Evolutionary conservation across 2,888 invertebrate genomes (phyloP).

Genomic region (Amblyjoppa proteus): DNA sequence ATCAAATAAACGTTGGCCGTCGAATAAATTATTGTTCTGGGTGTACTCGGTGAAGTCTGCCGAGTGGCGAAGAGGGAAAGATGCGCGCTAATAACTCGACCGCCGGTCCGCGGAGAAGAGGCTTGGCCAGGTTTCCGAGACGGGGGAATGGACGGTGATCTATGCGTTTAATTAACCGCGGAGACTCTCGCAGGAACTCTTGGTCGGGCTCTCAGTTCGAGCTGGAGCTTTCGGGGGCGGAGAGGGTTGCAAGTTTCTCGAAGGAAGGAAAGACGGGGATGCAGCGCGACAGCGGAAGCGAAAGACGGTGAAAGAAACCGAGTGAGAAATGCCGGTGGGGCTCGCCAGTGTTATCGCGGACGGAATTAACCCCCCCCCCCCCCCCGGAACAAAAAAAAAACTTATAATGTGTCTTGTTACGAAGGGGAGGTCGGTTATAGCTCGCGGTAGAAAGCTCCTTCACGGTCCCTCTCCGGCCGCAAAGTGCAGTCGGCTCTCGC

Average conservation of each 20-base stretch:
- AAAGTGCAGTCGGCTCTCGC: neutral
- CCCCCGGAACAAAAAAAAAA: slow-evolving; percentile 74
- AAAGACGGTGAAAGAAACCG: slow-evolving; percentile 51
- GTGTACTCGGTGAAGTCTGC: neutral
- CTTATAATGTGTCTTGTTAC: slow-evolving; percentile 83
- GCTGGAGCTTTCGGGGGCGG: slow-evolving; percentile 74
- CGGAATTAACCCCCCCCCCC: slow-evolving; percentile 83
- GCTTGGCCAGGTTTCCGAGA: slow-evolving; percentile 22
- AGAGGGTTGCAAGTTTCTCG: slow-evolving; percentile 47
- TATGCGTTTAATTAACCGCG: slow-evolving; percentile 85
- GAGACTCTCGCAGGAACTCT: slow-evolving; percentile 82
- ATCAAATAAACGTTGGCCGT: too few species aligned
- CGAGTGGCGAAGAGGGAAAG: slow-evolving; percentile 9
- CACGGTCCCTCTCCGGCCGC: slow-evolving; percentile 16
- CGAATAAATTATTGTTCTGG: too few species aligned
- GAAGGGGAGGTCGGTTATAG: slow-evolving; percentile 66
- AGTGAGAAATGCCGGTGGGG: slow-evolving; percentile 36
- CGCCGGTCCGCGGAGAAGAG: neutral
- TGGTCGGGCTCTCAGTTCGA: slow-evolving; percentile 81
- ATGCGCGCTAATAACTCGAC: neutral
- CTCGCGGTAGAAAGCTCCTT: slow-evolving; percentile 58
- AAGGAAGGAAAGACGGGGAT: slow-evolving; percentile 41
- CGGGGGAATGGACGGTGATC: slow-evolving; percentile 77
- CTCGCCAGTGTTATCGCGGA: slow-evolving; percentile 74
- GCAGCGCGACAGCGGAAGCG: slow-evolving; percentile 22